Percentiles rank a stretch among this genome's conserved stretches.
phyloP scores from a whole-genome alignment of 2,888 invertebrate genomes.

The Xanthorhoe spadicearia region DNA sequence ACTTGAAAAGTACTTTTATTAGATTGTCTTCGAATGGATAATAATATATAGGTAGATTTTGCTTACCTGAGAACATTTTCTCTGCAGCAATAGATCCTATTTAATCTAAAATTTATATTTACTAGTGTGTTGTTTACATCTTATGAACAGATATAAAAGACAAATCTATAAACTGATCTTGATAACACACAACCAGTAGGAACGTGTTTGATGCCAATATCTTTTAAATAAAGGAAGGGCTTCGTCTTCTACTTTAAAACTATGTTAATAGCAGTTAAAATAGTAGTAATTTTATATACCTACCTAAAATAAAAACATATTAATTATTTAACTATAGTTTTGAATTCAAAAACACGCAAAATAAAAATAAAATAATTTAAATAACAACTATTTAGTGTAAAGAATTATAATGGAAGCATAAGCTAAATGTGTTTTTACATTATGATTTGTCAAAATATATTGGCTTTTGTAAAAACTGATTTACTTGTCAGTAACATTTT shows the following conservation, averaged over 20 bases:
- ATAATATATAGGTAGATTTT: neutral
- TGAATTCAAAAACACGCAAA: neutral
- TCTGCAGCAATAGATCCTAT: neutral
- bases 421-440: neutral
- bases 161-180: neutral
- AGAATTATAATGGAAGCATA: neutral
- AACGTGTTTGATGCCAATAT: no score
- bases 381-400: neutral
- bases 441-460: no score
- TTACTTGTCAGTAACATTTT: neutral
- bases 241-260: neutral
- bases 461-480: neutral
- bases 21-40: slow-evolving; percentile 6
- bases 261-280: neutral
- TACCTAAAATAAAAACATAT: neutral
- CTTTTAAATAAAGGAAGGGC: neutral
- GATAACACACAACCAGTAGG: neutral
- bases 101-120: neutral
- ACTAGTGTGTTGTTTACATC: neutral
- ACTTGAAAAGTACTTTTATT: slow-evolving; percentile 8
- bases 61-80: neutral
- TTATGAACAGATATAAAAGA: neutral
- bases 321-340: neutral
- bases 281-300: neutral
- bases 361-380: neutral